A percentile compares a stretch with the other conserved stretches of the same genome.
phyloP scores from a whole-genome alignment of 2,113 vertebrate species.

The Pagrus major region DNA sequence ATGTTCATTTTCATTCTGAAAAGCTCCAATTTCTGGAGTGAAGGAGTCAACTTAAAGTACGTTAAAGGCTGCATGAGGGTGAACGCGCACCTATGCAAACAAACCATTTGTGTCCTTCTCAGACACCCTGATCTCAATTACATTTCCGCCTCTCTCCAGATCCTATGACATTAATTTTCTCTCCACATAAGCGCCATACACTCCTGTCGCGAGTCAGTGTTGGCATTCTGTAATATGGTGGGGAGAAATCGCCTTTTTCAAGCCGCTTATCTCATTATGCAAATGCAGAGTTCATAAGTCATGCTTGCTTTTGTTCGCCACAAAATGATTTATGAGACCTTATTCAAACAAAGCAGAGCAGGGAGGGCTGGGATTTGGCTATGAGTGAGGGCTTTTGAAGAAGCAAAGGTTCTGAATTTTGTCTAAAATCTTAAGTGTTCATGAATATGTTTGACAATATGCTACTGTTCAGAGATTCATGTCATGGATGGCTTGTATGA shows the following conservation, averaged over 20 bases:
- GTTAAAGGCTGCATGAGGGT: slow-evolving; percentile 3
- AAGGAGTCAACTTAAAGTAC: neutral
- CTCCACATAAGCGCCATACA: slow-evolving; percentile 1
- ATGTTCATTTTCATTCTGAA: neutral
- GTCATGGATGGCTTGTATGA: neutral
- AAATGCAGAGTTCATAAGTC: slow-evolving; percentile 78
- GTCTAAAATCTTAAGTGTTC: slow-evolving; percentile 9
- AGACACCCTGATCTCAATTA: slow-evolving; percentile 33
- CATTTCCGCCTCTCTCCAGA: slow-evolving; percentile 5
- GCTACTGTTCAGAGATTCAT: neutral
- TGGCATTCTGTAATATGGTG: neutral
- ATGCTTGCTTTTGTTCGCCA: slow-evolving; percentile 64
- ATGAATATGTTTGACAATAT: slow-evolving; percentile 5
- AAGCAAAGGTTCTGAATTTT: slow-evolving; percentile 14
- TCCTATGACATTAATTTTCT: slow-evolving; percentile 7
- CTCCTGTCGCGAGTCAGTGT: slow-evolving; percentile 10
- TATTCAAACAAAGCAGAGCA: slow-evolving; percentile 48
- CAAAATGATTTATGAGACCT: slow-evolving; percentile 74
- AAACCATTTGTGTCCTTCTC: slow-evolving; percentile 32
- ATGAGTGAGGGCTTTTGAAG: slow-evolving; percentile 6
- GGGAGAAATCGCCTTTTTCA: slow-evolving; percentile 52
- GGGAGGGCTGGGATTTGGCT: slow-evolving; percentile 11
- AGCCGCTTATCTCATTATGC: slow-evolving; percentile 78
- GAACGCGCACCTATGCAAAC: neutral
- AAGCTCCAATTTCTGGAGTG: neutral